Evolutionary conservation across 1,140 invertebrate genomes (phyloP).

Genomic region (Agrilus planipennis): DNA sequence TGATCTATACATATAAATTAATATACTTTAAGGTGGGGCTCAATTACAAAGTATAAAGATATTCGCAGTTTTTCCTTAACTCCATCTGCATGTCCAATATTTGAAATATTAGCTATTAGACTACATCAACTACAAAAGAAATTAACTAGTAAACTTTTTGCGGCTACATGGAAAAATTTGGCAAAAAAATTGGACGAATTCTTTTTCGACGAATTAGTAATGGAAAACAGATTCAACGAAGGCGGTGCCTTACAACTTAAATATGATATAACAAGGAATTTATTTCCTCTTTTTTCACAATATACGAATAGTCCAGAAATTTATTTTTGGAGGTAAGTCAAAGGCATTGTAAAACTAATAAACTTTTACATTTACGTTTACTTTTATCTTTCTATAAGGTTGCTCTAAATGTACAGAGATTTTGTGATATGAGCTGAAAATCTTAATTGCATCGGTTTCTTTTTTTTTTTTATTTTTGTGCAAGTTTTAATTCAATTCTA

Average conservation of each 20-base stretch:
- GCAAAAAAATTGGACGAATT: slow-evolving; percentile 58
- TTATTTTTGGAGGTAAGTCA: slow-evolving; percentile 67
- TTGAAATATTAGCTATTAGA: slow-evolving; percentile 47
- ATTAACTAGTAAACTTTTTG: slow-evolving; percentile 49
- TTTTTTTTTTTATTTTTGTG: slow-evolving; percentile 15
- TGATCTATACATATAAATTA: not conserved
- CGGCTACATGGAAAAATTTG: slow-evolving; percentile 50
- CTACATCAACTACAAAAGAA: slow-evolving; percentile 45
- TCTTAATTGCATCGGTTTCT: slow-evolving; percentile 7
- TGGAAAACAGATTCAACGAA: slow-evolving; percentile 65
- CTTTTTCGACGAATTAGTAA: slow-evolving; percentile 63
- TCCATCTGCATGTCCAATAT: slow-evolving; percentile 56
- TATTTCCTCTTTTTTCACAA: slow-evolving; percentile 77
- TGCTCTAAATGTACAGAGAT: no score
- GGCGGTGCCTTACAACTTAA: slow-evolving; percentile 76
- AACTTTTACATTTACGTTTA: no score
- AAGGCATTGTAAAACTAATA: not conserved
- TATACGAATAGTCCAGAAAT: slow-evolving; percentile 65
- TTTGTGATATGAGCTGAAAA: no score
- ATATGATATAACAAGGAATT: slow-evolving; percentile 74
- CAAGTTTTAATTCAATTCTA: no score
- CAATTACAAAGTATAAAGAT: slow-evolving; percentile 39
- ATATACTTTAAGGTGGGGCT: not conserved
- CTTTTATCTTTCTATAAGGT: no score
- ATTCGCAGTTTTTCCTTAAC: slow-evolving; percentile 45